Base-by-base conservation (phyloP, 2,888 invertebrate species). In the Volucella inanis region DNA sequence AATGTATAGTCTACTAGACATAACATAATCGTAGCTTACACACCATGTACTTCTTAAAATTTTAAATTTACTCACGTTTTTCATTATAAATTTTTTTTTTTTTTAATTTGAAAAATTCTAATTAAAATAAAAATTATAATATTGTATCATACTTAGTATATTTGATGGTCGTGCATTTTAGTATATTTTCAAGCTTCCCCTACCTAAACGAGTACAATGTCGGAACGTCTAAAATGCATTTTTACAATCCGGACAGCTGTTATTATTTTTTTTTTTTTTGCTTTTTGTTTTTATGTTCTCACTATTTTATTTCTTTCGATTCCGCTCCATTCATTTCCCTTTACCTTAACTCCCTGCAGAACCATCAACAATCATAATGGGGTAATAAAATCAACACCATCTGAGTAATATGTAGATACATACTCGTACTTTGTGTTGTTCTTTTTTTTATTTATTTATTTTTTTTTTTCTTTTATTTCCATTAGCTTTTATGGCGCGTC, bases 301-400 rank as follows among this genome's bases (percentile, higher is more conserved):
- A 14, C 43, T 52, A 57, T 74, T 78, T 83, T 74, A 70, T 83
- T 52, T 57, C 38, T 54, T 78, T 64, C 68, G 68, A 52, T 79
- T 79, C 57, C 41, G 52, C 68, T 79, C 74, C 79, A 65, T 83
- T 39, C 68, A 64, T 68, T 31, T 57, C 43, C 39, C 41, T 62
- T 68, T 50, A 54, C 68, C 47, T 74, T 61, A 67, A 68, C 70
- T 77, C 77, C 70, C 77, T 49, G 45, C 62, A 18, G 47, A 61
- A 70, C 68, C 78, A 74, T 78, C 72, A 68, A 79, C 78, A 55
- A 74, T 83, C 59, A 79, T 83, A 83, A 83, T 83, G 64, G 79
- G 47, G 70, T 83, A 83, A 83, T 83, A 83, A 83, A 83, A 83
- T 64, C 79, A 83, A 74, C 74, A 74, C 74, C 74, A 83, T 79